These are phyloP conservation scores for Copidosoma floridanum DNA, from an alignment of 1,140 invertebrate species.

Conservation along the genomic window DNA sequence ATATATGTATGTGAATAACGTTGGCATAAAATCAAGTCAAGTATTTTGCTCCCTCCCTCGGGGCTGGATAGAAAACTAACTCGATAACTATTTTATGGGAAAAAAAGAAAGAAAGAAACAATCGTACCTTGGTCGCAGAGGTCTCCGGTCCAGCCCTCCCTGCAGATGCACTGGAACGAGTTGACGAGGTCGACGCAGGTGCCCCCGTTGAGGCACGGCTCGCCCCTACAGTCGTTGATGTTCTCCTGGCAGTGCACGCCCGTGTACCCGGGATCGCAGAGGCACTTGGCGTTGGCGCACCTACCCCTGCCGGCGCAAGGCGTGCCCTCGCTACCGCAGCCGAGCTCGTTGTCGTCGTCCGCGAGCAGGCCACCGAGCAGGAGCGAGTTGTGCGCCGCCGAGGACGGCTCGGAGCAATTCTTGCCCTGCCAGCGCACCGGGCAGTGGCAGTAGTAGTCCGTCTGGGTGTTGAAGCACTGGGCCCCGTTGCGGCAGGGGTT, in stretches of 20 bases:
- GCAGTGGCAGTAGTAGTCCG: constrained; percentile 89
- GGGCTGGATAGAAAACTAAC: no score
- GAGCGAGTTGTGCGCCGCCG: constrained; percentile 61
- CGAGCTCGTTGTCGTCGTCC: constrained; percentile 46
- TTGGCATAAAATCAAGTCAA: no score
- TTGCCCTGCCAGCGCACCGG: constrained; percentile 82
- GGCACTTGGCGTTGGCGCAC: constrained; percentile 70
- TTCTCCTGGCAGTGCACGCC: constrained; percentile 75
- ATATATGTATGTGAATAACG: no score
- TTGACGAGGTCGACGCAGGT: constrained; percentile 75
- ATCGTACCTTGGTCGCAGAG: constrained; percentile 67
- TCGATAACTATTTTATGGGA: no score
- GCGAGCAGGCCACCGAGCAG: no score
- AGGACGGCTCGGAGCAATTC: constrained; percentile 77
- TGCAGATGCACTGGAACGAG: constrained; percentile 76
- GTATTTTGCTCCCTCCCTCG: no score
- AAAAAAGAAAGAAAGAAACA: no score
- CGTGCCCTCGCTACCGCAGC: constrained; percentile 53
- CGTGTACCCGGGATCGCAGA: constrained; percentile 74
- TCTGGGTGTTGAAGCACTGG: constrained; percentile 79
- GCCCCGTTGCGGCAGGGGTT: constrained; percentile 79
- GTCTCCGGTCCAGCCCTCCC: constrained; percentile 66
- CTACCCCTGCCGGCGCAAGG: constrained; percentile 78
- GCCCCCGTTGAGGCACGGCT: constrained; percentile 73
- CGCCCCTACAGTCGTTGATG: constrained; percentile 70